Conservation (phyloP, 1,140 invertebrate species). For the Drosophila sp. region DNA sequence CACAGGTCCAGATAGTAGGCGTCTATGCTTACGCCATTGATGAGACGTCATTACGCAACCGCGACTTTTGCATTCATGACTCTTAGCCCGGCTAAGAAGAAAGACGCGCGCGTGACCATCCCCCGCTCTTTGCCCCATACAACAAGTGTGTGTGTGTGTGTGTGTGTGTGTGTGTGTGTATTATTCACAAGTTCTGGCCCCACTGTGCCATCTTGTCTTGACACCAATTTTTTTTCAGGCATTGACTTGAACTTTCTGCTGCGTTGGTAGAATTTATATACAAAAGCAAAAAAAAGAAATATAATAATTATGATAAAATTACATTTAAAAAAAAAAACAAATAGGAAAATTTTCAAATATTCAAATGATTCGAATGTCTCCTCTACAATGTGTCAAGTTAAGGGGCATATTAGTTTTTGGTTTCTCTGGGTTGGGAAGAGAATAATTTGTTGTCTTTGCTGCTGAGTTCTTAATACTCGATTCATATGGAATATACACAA, state of each 20-base stretch:
- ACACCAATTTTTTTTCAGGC: constrained; percentile 51
- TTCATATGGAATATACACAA: constrained; percentile 3
- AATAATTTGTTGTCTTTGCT: too few species aligned
- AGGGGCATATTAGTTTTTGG: too few species aligned
- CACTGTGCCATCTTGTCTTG: constrained; percentile 60
- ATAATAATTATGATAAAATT: constrained; percentile 66
- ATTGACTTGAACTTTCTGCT: constrained; percentile 77
- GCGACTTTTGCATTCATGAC: constrained; percentile 12
- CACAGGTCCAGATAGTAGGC: constrained; percentile 63
- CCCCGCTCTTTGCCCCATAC: constrained; percentile 9
- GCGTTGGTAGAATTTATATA: constrained; percentile 82
- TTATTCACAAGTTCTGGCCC: constrained; percentile 32
- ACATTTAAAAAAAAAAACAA: constrained; percentile 63
- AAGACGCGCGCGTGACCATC: constrained; percentile 33
- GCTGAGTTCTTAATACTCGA: constrained; percentile 9
- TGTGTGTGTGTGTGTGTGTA: neutral
- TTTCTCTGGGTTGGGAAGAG: too few species aligned
- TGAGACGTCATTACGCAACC: constrained; percentile 54
- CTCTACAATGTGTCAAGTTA: too few species aligned
- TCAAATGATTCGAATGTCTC: too few species aligned
- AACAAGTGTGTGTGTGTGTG: neutral
- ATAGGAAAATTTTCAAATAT: constrained; percentile 28
- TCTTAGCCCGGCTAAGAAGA: constrained; percentile 10
- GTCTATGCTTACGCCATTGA: constrained; percentile 65
- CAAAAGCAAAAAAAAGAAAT: constrained; percentile 78